phyloP scores from a whole-genome alignment of 2,797 vertebrate species.

The Peromyscus nudipes region DNA sequence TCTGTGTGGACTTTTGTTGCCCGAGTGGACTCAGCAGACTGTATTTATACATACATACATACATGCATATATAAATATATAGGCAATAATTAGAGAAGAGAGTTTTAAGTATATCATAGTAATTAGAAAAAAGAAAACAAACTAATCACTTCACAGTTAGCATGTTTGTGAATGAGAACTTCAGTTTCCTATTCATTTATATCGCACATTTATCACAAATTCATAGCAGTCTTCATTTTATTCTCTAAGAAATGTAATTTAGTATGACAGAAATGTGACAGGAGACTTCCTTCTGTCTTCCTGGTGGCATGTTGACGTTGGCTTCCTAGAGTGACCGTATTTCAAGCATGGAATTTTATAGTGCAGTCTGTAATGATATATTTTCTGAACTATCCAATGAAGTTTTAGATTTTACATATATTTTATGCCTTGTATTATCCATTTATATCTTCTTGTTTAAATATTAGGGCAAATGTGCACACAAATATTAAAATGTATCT shows the following conservation, averaged over 20 bases:
- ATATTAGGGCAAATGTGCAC: slow-evolving; percentile 48
- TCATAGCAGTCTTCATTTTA: neutral
- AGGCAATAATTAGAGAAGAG: neutral
- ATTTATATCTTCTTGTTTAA: slow-evolving; percentile 51
- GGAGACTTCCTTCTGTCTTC: neutral
- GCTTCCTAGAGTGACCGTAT: neutral
- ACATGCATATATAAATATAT: neutral
- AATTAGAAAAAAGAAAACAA: neutral
- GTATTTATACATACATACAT: neutral
- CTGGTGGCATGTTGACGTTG: slow-evolving; percentile 33
- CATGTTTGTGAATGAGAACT: slow-evolving; percentile 32
- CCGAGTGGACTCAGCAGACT: neutral
- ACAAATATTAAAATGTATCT: slow-evolving; percentile 32
- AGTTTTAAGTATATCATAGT: neutral
- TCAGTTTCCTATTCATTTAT: slow-evolving; percentile 23
- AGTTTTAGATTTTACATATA: slow-evolving; percentile 45
- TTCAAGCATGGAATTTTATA: slow-evolving; percentile 66
- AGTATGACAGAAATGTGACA: neutral
- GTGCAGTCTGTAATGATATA: neutral
- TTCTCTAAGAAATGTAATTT: slow-evolving; percentile 58
- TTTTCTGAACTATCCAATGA: slow-evolving; percentile 44
- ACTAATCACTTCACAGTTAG: neutral
- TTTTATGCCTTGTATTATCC: slow-evolving; percentile 45
- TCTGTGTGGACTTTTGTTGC: neutral
- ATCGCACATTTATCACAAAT: slow-evolving; percentile 5